phyloP scores from a whole-genome alignment of 2,113 vertebrate species.

The Oxygymnocypris stewartii region DNA sequence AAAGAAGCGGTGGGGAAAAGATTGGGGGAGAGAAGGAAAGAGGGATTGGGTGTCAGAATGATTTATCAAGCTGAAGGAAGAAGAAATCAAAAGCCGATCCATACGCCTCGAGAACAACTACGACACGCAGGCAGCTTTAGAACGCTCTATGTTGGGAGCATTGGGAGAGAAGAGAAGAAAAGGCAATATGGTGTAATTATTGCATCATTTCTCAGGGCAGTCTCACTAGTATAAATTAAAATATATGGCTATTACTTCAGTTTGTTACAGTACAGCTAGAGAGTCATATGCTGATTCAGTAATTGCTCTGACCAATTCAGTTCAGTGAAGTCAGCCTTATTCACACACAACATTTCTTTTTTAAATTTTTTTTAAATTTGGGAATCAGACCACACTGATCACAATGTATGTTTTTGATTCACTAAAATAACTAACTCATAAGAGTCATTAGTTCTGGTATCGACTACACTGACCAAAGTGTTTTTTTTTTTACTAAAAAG shows the following conservation, averaged over 20 bases:
- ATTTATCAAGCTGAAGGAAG: slow-evolving; percentile 25
- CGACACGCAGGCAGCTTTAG: neutral
- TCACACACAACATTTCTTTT: neutral
- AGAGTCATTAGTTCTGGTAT: neutral
- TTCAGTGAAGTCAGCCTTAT: neutral
- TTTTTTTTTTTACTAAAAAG: neutral
- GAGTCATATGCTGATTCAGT: neutral
- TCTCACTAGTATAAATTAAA: neutral
- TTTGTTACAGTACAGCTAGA: neutral
- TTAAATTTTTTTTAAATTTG: neutral
- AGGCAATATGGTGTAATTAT: neutral
- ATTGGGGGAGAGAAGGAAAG: neutral
- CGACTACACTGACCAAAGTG: too few species aligned
- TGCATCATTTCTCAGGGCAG: neutral
- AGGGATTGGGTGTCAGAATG: neutral
- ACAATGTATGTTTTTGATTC: neutral
- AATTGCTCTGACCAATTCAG: neutral
- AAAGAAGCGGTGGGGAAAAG: neutral
- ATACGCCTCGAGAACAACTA: slow-evolving; percentile 18
- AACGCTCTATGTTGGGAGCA: neutral
- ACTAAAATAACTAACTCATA: neutral
- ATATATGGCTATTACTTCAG: neutral
- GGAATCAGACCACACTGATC: neutral
- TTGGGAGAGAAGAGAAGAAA: neutral
- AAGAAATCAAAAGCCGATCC: slow-evolving; percentile 12